Evolutionary conservation across 2,113 vertebrate species (phyloP).

Genomic region (Monarcha castaneiventris): DNA sequence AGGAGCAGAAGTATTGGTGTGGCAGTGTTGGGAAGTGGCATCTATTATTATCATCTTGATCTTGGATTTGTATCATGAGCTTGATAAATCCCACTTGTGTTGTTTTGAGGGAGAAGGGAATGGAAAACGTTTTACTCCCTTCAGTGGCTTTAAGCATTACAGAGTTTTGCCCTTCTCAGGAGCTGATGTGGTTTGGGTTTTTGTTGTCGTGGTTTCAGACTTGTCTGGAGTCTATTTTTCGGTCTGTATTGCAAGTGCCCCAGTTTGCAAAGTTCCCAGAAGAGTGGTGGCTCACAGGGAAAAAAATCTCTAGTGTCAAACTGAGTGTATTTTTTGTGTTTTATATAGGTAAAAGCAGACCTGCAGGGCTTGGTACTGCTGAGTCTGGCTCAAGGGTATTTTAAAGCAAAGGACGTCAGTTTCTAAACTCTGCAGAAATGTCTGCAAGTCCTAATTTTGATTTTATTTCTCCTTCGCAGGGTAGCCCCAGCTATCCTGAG

Average conservation of each 20-base stretch:
- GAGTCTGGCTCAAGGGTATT: not conserved
- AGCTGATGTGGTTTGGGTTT: not conserved
- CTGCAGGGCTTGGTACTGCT: not conserved
- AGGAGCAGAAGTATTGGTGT: too few relatives aligned
- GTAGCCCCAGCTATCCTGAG: conserved; percentile 83
- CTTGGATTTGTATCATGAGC: too few relatives aligned
- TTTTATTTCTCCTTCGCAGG: conserved; percentile 61
- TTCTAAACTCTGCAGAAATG: not conserved
- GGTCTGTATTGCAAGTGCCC: too few relatives aligned
- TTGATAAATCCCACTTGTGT: too few relatives aligned
- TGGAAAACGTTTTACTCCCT: fast-evolving
- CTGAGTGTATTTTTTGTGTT: too few relatives aligned
- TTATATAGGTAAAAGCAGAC: not conserved
- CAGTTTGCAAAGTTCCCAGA: too few relatives aligned
- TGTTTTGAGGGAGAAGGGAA: too few relatives aligned
- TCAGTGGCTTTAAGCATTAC: not conserved
- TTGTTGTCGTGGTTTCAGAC: not conserved
- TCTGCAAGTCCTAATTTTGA: not conserved
- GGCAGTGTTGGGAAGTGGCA: fast-evolving
- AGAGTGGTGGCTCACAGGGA: too few relatives aligned
- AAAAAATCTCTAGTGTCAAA: too few relatives aligned
- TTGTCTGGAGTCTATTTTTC: too few relatives aligned
- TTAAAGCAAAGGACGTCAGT: not conserved
- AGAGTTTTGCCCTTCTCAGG: not conserved
- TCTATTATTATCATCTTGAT: too few relatives aligned